phyloP scores from a whole-genome alignment of 1,140 invertebrate species.

The Aplysia californica region DNA sequence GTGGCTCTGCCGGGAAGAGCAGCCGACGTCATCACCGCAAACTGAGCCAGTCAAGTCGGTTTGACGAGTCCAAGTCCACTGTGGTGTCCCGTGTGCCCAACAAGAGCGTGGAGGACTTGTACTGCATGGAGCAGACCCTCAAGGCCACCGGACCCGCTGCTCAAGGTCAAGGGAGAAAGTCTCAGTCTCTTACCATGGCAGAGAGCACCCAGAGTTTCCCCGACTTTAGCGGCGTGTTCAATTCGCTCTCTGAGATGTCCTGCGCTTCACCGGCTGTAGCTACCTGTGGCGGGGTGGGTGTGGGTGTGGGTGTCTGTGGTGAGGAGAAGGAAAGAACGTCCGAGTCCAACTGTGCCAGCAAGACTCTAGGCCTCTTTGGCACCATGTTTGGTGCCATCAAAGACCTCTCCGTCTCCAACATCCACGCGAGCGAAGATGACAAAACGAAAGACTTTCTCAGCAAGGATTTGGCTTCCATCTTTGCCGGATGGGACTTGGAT shows the following conservation, averaged over 20 bases:
- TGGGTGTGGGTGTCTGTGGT: too few species aligned
- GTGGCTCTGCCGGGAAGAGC: too few species aligned
- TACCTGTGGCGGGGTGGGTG: too few species aligned
- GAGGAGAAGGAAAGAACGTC: too few species aligned
- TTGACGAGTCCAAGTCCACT: conserved; percentile 42
- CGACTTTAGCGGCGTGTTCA: too few species aligned
- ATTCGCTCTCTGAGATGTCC: too few species aligned
- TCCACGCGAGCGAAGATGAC: conserved; percentile 51
- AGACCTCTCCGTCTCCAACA: conserved; percentile 59
- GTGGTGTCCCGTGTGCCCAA: conserved; percentile 55
- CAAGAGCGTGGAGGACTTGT: conserved; percentile 53
- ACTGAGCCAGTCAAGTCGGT: too few species aligned
- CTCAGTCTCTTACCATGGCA: too few species aligned
- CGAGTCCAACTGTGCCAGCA: background rate
- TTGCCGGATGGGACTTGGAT: conserved; percentile 12
- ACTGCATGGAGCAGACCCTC: conserved; percentile 32
- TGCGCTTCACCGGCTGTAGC: too few species aligned
- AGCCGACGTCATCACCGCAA: too few species aligned
- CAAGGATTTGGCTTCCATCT: conserved; percentile 42
- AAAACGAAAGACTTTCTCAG: conserved; percentile 55
- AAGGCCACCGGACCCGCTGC: background rate
- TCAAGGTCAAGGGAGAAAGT: too few species aligned
- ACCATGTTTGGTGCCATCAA: conserved; percentile 60
- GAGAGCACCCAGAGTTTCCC: too few species aligned
- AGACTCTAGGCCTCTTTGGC: background rate